phyloP scores from a whole-genome alignment of 2,888 invertebrate species.

The Cryptocephalus moraei region DNA sequence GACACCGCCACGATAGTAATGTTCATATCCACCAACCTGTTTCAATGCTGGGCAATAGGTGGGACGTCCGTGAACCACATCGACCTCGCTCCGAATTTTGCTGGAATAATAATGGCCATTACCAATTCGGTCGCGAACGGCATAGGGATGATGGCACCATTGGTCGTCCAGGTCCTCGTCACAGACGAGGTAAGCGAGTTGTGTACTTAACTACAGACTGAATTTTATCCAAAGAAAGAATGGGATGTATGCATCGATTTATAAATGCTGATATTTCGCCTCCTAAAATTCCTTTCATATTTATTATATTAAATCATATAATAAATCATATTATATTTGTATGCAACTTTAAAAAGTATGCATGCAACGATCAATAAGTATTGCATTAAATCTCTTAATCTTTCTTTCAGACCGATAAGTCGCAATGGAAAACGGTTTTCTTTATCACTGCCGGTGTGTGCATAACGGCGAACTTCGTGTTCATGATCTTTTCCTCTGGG shows the following conservation, averaged over 20 bases:
- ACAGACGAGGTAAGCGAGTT: slow-evolving; percentile 47
- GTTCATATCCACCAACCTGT: slow-evolving; percentile 59
- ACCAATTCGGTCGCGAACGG: slow-evolving; percentile 67
- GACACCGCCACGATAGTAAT: slow-evolving; percentile 49
- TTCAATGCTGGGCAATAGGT: slow-evolving; percentile 62
- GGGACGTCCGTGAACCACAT: slow-evolving; percentile 71
- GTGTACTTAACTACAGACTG: too few relatives aligned
- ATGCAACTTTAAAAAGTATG: too few relatives aligned
- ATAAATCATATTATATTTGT: too few relatives aligned
- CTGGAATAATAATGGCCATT: slow-evolving; percentile 75
- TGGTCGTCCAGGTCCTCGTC: slow-evolving; percentile 58
- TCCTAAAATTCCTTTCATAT: too few relatives aligned
- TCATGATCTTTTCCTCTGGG: slow-evolving; percentile 56
- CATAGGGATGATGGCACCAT: slow-evolving; percentile 68
- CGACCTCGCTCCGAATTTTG: slow-evolving; percentile 74
- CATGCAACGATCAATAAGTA: too few relatives aligned
- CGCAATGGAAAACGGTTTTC: slow-evolving; percentile 66
- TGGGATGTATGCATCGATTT: too few relatives aligned
- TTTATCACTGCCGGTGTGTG: slow-evolving; percentile 61
- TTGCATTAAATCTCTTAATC: not conserved
- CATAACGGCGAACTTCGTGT: slow-evolving; percentile 56
- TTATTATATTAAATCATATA: too few relatives aligned
- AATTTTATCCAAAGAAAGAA: too few relatives aligned
- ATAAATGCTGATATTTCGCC: too few relatives aligned
- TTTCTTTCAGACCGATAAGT: slow-evolving; percentile 47